These are phyloP conservation scores for Leiothrix lutea DNA, from an alignment of 2,113 vertebrate genomes.

Conservation along the genomic window DNA sequence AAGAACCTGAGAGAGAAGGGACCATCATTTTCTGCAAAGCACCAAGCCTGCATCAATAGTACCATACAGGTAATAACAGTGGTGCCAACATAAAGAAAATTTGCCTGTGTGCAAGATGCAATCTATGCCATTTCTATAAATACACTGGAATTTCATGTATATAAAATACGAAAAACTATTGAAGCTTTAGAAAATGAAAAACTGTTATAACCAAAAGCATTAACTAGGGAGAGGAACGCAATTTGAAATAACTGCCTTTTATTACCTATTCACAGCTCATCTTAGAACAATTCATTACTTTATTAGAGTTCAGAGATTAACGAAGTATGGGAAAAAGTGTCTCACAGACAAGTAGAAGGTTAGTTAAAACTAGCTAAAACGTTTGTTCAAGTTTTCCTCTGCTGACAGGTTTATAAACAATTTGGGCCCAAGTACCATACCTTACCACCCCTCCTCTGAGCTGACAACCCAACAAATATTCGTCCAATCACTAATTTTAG, in stretches of 20 bases:
- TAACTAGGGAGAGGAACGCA: neutral
- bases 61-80: neutral
- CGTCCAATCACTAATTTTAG: neutral
- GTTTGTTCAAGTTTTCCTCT: neutral
- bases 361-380: neutral
- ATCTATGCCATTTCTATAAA: neutral
- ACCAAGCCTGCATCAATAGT: neutral
- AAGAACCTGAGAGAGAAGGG: neutral
- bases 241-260: neutral
- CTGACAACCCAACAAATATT: neutral
- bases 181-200: neutral
- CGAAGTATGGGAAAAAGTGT: neutral
- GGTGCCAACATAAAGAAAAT: neutral
- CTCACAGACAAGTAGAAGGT: neutral
- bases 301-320: neutral
- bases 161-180: neutral
- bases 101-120: neutral
- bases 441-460: neutral
- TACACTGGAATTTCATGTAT: neutral
- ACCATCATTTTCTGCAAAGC: neutral
- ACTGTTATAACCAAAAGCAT: neutral
- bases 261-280: neutral
- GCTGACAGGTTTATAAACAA: neutral
- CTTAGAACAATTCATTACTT: neutral
- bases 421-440: neutral